Base-by-base conservation (phyloP, 2,888 invertebrate genomes). In the Eupithecia inturbata region DNA sequence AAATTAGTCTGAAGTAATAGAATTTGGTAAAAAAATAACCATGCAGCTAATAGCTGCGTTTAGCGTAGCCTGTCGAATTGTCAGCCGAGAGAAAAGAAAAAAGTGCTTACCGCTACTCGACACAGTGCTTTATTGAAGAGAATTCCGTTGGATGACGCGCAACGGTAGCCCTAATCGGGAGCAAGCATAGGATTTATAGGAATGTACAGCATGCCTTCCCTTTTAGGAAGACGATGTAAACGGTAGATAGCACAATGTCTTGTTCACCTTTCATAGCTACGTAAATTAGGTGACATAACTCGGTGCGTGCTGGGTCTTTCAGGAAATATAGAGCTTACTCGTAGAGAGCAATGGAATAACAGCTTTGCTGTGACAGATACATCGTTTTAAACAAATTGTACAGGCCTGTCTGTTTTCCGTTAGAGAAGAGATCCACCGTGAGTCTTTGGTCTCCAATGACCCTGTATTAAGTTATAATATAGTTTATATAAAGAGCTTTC, bases 41-140 rank as follows among this genome's bases (percentile, higher is more conserved):
- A 67, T 77, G 76, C 77, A 78, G 68, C 75, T 76, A 80, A 77
- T 79, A 78, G 77, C 72, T 76, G 76, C 77, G 79, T 80, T 80
- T 79, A 79, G 76, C 69, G 76, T 80, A 81, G 86, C 86, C 86
- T 87, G 85, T 89, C 89, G 88, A 89, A 88, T 89, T 84, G 86
- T 81, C 79, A 83, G 80, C 84, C 83, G 83, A 87, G 86, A 77
- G 74, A 79, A 83, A 85, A 84, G 85, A 90, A 91, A 93, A 93
- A 93, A 89, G 84, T 83, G 85, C 89, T 89, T 87, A 92, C 93
- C 93, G 94, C 93, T 93, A 94, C 82, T 84, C 91, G 93, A 91
- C 93, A 93, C 90, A 93, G 92, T 93, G 93, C 87, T 92, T 90
- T 92, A 92, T 92, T 91, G 90, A 91, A 88, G 87, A 89, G 85